Base-by-base conservation (phyloP, 2,113 vertebrate genomes). In the Antechinus flavipes region DNA sequence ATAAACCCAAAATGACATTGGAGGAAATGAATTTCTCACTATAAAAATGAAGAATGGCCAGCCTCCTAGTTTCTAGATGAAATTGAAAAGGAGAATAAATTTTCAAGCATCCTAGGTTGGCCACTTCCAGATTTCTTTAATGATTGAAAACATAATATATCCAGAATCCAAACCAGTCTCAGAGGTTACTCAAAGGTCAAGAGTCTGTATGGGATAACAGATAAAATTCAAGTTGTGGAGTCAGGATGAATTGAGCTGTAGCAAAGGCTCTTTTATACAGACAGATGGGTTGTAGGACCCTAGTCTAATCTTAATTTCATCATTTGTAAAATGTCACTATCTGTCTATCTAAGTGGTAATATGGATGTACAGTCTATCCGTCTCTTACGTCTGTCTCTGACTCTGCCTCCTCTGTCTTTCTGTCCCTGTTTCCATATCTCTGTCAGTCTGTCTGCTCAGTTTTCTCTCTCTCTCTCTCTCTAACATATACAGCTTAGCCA, bases 11-110 rank as follows among this genome's bases (percentile, higher is more conserved):
- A 84, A 84, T 84, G 68, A 84, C 68, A 84, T 23, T 42, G 68
- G 68, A 84, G 68, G 68, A 84, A 84, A 84, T 84, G 68, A 84
- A 84, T 84, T 84, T 84, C 68, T n/a, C 68, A 84, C 68, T 84
- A 84, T 84, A 84, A 84, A 84, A 84, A 84, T 84, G 68, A 84
- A 10, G 68, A 84, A 84, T 84, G n/a, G 68, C 68, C 35, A 84
- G 16, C 68, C n/a, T 84, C 19, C 68, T 42, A 22, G n/a, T 42
- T 84, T 84, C 68, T 84, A 84, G 68, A 84, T 84, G 68, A 84
- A 84, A 84, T 84, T 84, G 68, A 84, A 35, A 76, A 76, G 68
- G 35, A 84, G 16, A 84, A 84, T 84, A 84, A 84, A 42, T 84
- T 84, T 84, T 42, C 68, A 42, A 84, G n/a, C 35, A 84, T 84